phyloP scores from a whole-genome alignment of 2,888 invertebrate genomes.

The Drosophila formosana region DNA sequence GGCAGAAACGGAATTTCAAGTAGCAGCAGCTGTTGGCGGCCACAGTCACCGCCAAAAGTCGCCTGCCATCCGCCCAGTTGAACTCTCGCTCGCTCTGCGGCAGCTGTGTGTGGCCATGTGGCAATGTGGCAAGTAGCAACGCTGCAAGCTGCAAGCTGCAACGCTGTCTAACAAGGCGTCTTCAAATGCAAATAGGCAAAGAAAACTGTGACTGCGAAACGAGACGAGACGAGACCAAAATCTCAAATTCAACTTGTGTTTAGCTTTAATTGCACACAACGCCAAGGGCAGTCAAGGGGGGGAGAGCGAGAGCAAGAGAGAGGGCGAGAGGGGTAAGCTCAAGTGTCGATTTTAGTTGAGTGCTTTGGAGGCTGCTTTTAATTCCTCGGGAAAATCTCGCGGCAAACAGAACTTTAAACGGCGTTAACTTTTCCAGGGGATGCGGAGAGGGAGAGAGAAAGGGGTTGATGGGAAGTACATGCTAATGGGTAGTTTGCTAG shows the following conservation, averaged over 20 bases:
- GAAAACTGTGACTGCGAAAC: constrained; percentile 2
- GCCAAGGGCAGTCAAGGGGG: background rate
- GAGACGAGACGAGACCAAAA: constrained; percentile 23
- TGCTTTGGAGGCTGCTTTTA: constrained; percentile 46
- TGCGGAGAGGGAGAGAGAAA: background rate
- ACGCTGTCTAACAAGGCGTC: constrained; percentile 55
- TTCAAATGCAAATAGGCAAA: constrained; percentile 59
- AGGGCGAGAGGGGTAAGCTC: background rate
- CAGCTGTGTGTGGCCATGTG: background rate
- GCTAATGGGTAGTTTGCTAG: constrained; percentile 36
- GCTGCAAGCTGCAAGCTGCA: constrained; percentile 10
- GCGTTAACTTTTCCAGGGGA: constrained; percentile 32
- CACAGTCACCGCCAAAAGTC: constrained; percentile 31
- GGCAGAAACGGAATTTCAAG: background rate
- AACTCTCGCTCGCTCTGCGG: background rate
- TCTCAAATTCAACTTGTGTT: constrained; percentile 56
- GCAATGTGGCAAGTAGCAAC: background rate
- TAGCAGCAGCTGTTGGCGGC: constrained; percentile 19
- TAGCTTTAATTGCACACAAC: constrained; percentile 64
- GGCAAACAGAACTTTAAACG: constrained; percentile 48
- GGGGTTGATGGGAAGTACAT: background rate
- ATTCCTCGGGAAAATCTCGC: constrained; percentile 38
- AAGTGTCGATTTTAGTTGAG: constrained; percentile 66
- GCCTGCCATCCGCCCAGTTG: background rate
- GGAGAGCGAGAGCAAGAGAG: no score